Evolutionary conservation across 1,140 invertebrate genomes (phyloP).

Genomic region (Oedothorax gibbosus): DNA sequence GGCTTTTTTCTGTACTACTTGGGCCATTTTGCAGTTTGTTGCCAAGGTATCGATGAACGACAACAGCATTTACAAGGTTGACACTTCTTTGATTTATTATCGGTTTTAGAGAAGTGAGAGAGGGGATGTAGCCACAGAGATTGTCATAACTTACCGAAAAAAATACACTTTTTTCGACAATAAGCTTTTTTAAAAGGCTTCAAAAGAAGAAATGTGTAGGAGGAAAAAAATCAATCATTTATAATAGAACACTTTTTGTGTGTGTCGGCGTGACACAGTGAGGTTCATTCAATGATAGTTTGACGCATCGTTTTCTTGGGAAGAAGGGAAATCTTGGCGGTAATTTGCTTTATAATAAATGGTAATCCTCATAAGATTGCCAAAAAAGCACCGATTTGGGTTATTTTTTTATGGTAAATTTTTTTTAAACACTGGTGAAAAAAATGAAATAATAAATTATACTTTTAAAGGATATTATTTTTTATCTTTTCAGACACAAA

Average conservation of each 20-base stretch:
- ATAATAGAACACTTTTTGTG: conserved; percentile 1
- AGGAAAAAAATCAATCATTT: conserved; percentile 12
- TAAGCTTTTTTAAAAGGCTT: background rate
- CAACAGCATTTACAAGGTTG: too few relatives aligned
- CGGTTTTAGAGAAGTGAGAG: conserved; percentile 10
- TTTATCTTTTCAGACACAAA: too few relatives aligned
- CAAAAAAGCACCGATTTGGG: too few relatives aligned
- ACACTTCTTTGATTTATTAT: conserved; percentile 4
- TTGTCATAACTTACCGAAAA: conserved; percentile 26
- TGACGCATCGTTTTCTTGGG: background rate
- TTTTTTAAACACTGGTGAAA: too few relatives aligned
- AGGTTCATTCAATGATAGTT: background rate
- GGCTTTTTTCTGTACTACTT: too few relatives aligned
- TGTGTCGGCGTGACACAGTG: background rate
- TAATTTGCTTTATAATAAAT: conserved; percentile 25
- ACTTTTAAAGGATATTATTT: too few relatives aligned
- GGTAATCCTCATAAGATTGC: background rate
- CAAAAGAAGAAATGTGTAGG: background rate
- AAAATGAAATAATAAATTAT: too few relatives aligned
- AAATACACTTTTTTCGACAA: conserved; percentile 7
- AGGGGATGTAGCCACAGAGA: background rate
- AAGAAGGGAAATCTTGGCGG: background rate
- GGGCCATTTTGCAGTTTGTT: too few relatives aligned
- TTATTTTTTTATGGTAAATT: too few relatives aligned
- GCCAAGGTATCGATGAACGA: too few relatives aligned